These are phyloP conservation scores for Penelope pileata DNA, from an alignment of 2,113 vertebrate genomes.

Conservation along the genomic window DNA sequence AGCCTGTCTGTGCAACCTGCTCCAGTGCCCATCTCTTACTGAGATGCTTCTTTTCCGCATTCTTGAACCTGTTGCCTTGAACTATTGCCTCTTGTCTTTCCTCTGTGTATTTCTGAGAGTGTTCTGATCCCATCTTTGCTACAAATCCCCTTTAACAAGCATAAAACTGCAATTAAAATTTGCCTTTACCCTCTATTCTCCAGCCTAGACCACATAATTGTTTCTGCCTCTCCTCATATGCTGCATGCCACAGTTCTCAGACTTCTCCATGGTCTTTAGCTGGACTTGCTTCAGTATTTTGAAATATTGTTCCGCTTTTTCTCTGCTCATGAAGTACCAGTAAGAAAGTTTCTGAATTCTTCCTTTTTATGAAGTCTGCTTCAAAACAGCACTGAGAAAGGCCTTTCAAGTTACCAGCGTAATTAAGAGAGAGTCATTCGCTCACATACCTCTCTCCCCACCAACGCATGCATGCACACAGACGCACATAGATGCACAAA, in stretches of 20 bases:
- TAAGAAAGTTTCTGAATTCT: background rate
- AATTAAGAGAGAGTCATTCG: background rate
- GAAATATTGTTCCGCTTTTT: fast-evolving
- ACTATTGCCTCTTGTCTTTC: background rate
- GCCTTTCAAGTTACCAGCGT: background rate
- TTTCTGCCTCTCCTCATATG: background rate
- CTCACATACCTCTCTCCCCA: background rate
- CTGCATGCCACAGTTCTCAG: background rate
- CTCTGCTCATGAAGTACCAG: background rate
- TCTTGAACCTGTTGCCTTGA: background rate
- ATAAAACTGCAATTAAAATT: background rate
- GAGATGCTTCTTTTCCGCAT: background rate
- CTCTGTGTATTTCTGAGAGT: background rate
- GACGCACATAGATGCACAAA: background rate
- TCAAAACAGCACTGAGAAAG: background rate
- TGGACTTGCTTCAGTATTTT: background rate
- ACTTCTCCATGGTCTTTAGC: background rate
- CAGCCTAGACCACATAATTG: background rate
- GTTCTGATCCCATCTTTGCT: background rate
- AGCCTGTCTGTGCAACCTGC: background rate
- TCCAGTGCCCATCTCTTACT: background rate
- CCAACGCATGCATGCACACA: background rate
- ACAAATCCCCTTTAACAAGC: background rate
- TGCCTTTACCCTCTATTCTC: background rate
- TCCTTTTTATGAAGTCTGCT: background rate